phyloP scores from a whole-genome alignment of 2,888 invertebrate genomes.

The Ormyrus labotus region DNA sequence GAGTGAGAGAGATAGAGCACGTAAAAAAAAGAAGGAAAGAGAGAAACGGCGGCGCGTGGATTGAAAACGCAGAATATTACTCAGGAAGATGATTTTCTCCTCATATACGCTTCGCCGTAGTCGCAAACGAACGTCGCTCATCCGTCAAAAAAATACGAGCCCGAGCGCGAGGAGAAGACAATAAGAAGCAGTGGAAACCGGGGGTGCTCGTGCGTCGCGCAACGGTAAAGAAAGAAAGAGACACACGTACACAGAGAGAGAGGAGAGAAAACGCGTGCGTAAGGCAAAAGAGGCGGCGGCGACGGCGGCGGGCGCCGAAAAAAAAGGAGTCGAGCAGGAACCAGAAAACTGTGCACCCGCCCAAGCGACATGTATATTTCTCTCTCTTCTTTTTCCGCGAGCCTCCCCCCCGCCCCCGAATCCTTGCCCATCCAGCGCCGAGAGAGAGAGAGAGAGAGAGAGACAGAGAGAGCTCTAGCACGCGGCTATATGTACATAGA shows the following conservation, averaged over 20 bases:
- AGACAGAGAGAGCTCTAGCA: background rate
- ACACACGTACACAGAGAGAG: background rate
- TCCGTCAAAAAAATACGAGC: conserved; percentile 51
- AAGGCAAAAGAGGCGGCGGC: conserved; percentile 3
- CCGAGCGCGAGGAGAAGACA: conserved; percentile 48
- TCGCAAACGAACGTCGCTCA: conserved; percentile 54
- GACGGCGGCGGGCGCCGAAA: background rate
- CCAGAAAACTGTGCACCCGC: conserved; percentile 7
- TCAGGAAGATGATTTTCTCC: conserved; percentile 54
- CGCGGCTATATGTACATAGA: background rate
- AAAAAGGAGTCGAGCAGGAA: background rate
- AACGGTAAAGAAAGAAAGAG: no score
- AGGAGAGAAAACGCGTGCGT: conserved; percentile 34
- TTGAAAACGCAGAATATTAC: conserved; percentile 55
- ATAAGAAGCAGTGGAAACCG: conserved; percentile 48
- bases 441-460: no score
- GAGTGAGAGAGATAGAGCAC: background rate
- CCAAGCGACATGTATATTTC: conserved; percentile 29
- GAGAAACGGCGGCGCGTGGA: background rate
- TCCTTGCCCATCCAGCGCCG: conserved; percentile 6
- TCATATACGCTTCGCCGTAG: conserved; percentile 36
- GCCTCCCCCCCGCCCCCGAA: background rate
- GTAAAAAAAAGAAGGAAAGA: conserved; percentile 2
- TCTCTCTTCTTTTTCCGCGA: background rate
- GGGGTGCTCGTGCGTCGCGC: background rate